Evolutionary conservation across 2,797 vertebrate species (phyloP), one percentile per base, ranked within the genome.

Genomic region (Onychomys arenicola): DNA sequence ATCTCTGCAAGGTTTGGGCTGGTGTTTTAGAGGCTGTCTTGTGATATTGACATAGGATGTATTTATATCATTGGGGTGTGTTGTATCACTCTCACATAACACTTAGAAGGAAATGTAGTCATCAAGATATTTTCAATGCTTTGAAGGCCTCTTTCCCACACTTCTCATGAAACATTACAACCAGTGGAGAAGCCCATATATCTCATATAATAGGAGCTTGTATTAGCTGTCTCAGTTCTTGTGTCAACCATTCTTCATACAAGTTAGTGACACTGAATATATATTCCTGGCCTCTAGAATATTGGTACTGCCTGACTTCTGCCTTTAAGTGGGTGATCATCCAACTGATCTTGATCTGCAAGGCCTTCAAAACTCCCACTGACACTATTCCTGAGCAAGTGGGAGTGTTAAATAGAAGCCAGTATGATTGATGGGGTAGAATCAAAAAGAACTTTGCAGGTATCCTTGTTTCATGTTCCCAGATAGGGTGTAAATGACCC

Each of bases 1-100:
- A 82, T 91, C 97, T 87, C 87, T 76, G 61, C 49, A 96, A 86
- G 67, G 16, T 90, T 94, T 80, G 21, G 3, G 4, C 57, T 95
- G 65, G 25, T 16, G 5, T 84, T 19, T 6, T 25, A 85, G 76
- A 55, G 57, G 69, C 5, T 61, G 17, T 34, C 52, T 71, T 16
- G 21, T 17, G 49, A 40, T 61, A 73, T 40, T 37, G 43, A 19
- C 63, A 71, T 2, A 69, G 73, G 37, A 9, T 76, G 37, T 71
- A 14, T 71, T 95, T 85, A 61, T n/a, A 52, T 52, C 89, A 14
- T 34, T 82, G 63, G 17, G 4, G 3, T 59, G 4, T 77, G n/a
- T 65, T 9, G 13, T 37, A n/a, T 46, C 81, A 46, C 6, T 37
- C 5, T 59, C n/a, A 37, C 0, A 34, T 77, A 25, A 34, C 21